These are phyloP conservation scores for Phoeniculus purpureus DNA, from an alignment of 2,797 vertebrate species.

Conservation along the genomic window DNA sequence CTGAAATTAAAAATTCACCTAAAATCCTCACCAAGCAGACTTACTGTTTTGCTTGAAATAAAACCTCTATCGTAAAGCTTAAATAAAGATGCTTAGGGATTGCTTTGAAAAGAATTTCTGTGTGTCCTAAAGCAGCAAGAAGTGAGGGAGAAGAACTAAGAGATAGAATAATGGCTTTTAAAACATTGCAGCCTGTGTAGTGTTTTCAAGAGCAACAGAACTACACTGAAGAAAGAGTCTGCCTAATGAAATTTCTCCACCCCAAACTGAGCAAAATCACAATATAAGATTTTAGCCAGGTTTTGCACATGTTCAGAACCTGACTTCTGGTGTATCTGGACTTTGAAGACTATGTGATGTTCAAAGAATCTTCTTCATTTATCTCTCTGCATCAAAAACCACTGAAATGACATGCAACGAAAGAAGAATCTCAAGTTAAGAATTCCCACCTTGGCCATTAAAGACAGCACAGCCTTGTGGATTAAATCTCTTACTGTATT, in stretches of 20 bases:
- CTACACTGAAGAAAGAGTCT: background rate
- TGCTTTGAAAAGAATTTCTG: background rate
- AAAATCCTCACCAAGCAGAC: background rate
- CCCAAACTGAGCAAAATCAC: background rate
- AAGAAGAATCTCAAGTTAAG: background rate
- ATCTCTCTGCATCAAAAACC: background rate
- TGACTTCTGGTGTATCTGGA: background rate
- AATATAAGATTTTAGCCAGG: background rate
- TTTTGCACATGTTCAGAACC: background rate
- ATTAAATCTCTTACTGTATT: constrained; percentile 35
- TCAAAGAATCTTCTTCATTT: background rate
- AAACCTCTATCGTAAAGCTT: background rate
- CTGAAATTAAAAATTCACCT: background rate
- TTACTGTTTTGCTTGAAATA: background rate
- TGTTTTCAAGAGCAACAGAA: background rate
- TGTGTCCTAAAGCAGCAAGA: background rate
- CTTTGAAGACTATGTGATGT: background rate
- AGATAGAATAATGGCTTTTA: background rate
- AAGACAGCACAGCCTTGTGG: background rate
- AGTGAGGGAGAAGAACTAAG: background rate
- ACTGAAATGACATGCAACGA: background rate
- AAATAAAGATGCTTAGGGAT: background rate
- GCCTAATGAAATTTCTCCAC: background rate
- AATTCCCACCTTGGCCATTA: constrained; percentile 33
- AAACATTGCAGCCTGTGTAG: background rate